A percentile compares a stretch with the other conserved stretches of the same genome.
Evolutionary conservation across 2,113 vertebrate genomes (phyloP).

Genomic region (Oryzias javanicus): DNA sequence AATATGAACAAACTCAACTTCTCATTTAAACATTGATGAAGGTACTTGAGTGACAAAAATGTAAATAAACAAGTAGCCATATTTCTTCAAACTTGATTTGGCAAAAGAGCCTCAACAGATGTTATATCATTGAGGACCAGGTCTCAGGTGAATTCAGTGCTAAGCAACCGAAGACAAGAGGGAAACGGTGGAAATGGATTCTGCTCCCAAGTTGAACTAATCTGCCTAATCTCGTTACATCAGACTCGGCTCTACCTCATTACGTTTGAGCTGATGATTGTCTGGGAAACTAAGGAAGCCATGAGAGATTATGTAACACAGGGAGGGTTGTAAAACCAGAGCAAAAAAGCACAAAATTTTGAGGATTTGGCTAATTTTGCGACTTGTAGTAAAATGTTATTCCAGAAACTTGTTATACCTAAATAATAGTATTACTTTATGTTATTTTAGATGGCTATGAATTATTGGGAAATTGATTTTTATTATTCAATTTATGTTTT

Average conservation of each 20-base stretch:
- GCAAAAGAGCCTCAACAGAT: conserved; percentile 14
- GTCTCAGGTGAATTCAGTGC: conserved; percentile 34
- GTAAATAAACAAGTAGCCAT: conserved; percentile 10
- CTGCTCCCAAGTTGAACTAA: conserved; percentile 33
- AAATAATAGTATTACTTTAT: too few species aligned
- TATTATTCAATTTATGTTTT: too few species aligned
- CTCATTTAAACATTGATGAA: neutral
- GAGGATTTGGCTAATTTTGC: too few species aligned
- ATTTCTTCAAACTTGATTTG: conserved; percentile 35
- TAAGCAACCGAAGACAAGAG: conserved; percentile 32
- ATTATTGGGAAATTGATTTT: too few species aligned
- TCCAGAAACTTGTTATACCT: too few species aligned
- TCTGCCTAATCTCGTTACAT: conserved; percentile 41
- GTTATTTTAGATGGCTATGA: too few species aligned
- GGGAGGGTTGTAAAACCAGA: neutral
- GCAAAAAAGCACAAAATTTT: neutral
- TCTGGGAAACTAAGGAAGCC: conserved; percentile 15
- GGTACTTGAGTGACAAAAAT: neutral
- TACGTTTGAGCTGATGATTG: conserved; percentile 35
- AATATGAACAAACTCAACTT: too few species aligned
- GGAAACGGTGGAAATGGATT: conserved; percentile 23
- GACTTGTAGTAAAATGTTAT: neutral
- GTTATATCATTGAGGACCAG: conserved; percentile 37
- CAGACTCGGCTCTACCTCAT: conserved; percentile 39
- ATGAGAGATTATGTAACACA: conserved; percentile 12